These are phyloP conservation scores for Chloroceryle aenea DNA, from an alignment of 2,113 vertebrate species.

Conservation along the genomic window DNA sequence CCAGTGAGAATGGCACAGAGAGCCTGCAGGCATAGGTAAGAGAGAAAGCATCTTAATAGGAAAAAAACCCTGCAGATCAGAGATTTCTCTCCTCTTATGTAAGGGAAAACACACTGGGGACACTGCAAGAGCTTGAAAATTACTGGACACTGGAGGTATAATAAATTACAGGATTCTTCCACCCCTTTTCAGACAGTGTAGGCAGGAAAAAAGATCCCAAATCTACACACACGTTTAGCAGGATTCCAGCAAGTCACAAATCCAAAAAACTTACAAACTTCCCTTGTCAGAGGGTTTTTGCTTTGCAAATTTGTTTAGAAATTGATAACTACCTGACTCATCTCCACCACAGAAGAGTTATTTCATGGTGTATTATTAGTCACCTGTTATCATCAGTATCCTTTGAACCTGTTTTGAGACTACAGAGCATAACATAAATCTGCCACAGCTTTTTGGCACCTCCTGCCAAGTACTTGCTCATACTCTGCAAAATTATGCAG, in stretches of 20 bases:
- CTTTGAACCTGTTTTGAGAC: not conserved
- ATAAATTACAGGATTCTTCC: not conserved
- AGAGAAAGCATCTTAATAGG: not conserved
- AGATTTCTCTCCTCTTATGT: not conserved
- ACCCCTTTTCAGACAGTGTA: not conserved
- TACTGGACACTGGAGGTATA: not conserved
- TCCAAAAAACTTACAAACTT: not conserved
- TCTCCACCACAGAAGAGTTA: constrained; percentile 3
- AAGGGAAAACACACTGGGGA: not conserved
- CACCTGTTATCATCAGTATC: constrained; percentile 12
- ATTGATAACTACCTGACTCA: constrained; percentile 23
- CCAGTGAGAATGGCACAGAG: not conserved
- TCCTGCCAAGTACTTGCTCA: constrained; percentile 25
- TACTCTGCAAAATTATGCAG: constrained; percentile 20
- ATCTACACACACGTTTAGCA: not conserved
- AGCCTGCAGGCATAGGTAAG: constrained; percentile 9
- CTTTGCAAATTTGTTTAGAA: constrained; percentile 25
- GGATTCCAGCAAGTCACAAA: not conserved
- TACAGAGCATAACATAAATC: constrained; percentile 29
- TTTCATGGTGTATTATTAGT: not conserved
- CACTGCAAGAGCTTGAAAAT: not conserved
- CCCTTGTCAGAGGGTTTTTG: not conserved
- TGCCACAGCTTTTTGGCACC: constrained; percentile 23
- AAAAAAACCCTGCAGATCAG: not conserved
- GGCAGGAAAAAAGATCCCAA: not conserved